Conservation (phyloP, 1,140 invertebrate species). For the Pogonomyrmex barbatus region DNA sequence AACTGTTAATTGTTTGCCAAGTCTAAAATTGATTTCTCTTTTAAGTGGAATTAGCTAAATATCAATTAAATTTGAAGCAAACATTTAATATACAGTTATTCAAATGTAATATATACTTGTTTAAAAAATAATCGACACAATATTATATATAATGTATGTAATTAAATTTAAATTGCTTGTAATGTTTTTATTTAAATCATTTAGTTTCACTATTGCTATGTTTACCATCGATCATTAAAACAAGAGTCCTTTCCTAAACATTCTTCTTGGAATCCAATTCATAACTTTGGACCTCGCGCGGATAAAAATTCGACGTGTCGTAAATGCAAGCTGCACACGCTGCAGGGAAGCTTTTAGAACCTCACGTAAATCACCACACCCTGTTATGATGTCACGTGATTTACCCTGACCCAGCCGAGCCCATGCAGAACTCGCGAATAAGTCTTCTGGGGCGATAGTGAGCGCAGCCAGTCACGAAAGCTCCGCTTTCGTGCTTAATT, state of each 20-base stretch:
- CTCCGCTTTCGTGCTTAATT: constrained; percentile 66
- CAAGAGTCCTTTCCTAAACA: background rate
- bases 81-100: background rate
- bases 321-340: constrained; percentile 49
- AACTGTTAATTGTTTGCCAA: background rate
- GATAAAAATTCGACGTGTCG: constrained; percentile 7
- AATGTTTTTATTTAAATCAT: background rate
- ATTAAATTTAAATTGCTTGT: background rate
- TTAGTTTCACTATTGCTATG: background rate
- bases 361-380: constrained; percentile 74
- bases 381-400: constrained; percentile 73
- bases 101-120: background rate
- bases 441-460: constrained; percentile 60
- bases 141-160: background rate
- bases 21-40: background rate
- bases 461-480: constrained; percentile 71
- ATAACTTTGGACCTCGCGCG: background rate
- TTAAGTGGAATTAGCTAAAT: background rate
- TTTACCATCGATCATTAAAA: background rate
- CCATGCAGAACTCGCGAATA: constrained; percentile 57
- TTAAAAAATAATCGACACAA: constrained; percentile 3
- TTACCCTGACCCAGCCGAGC: constrained; percentile 71
- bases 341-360: constrained; percentile 60
- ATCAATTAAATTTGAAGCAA: background rate
- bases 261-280: background rate